Percentiles rank a stretch among this genome's conserved stretches.
phyloP scores from a whole-genome alignment of 2,888 invertebrate species.

The Onchidella celtica region DNA sequence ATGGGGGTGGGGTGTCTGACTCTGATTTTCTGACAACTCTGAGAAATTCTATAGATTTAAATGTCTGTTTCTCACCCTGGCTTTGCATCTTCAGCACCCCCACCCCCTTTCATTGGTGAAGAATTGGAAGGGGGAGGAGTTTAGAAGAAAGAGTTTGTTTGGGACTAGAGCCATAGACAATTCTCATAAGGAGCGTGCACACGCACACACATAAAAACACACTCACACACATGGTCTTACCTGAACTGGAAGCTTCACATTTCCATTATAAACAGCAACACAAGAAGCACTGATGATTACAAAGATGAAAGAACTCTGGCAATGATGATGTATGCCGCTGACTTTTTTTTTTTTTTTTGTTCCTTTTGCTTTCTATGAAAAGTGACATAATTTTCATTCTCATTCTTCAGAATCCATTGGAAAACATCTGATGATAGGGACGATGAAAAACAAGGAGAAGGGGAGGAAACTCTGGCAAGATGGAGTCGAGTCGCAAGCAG shows the following conservation, averaged over 20 bases:
- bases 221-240: neutral
- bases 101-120: too few relatives aligned
- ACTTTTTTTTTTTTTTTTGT: neutral
- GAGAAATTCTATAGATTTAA: too few relatives aligned
- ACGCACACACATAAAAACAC: too few relatives aligned
- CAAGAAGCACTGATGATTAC: neutral
- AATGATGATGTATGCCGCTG: neutral
- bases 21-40: too few relatives aligned
- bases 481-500: constrained; percentile 24
- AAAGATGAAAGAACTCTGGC: neutral
- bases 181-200: too few relatives aligned
- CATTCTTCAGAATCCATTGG: constrained; percentile 3
- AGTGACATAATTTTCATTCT: neutral
- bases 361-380: neutral
- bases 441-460: neutral
- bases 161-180: too few relatives aligned
- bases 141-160: neutral
- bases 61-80: too few relatives aligned
- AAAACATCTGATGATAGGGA: neutral
- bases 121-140: neutral
- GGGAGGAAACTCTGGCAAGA: constrained; percentile 10
- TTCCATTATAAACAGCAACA: neutral
- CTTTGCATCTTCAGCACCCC: too few relatives aligned
- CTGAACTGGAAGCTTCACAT: neutral
- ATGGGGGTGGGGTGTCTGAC: too few relatives aligned